Base-by-base conservation (phyloP, 2,888 invertebrate genomes). In the Fragum sueziense region DNA sequence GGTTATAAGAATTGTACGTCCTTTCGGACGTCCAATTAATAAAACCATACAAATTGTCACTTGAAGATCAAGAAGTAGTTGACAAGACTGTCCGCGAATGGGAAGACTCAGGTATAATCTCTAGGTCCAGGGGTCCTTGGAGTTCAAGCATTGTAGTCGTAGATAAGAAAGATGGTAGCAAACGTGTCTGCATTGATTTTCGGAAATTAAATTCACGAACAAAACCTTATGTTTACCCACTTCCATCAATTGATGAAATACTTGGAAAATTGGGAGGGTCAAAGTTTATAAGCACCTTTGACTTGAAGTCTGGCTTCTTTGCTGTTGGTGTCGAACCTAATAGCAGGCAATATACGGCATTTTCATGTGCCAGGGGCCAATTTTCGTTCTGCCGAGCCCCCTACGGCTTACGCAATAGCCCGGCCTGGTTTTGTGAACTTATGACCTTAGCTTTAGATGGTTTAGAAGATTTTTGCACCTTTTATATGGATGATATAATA, bases 401-500 rank as follows among this genome's bases (percentile, higher is more conserved):
- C 11, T 61, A 31, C 20, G 31, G 61, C 1, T n/a, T 61, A 31
- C 7, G 33, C 4, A 25, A 25, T 27, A 17, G 17, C n/a, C 68
- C 68, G 7, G 7, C 27, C 20, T 51, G 29, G 27, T 68, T 68
- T 29, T 6, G 6, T 20, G 51, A 68, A 27, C 14, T 27, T 4
- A 68, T 68, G 68, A 14, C 3, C 29, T 14, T 20, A 6, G 61
- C 33, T 20, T n/a, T 61, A 27, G 61, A 29, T 25, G 47, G 68
- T 17, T 41, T 68, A 2, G 68, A 68, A 27, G 25, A 67, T 22
- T 68, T 41, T 17, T 41, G 47, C n/a, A 4, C n/a, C 4, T 27
- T 31, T 29, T 68, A 68, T 29, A 31, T 68, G 14, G 68, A 68
- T 68, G 68, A 68, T 29, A 47, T 68, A 4, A 51, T 68, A 41